Base-by-base conservation (phyloP, 2,113 vertebrate genomes). In the Protomyctophum bolini region DNA sequence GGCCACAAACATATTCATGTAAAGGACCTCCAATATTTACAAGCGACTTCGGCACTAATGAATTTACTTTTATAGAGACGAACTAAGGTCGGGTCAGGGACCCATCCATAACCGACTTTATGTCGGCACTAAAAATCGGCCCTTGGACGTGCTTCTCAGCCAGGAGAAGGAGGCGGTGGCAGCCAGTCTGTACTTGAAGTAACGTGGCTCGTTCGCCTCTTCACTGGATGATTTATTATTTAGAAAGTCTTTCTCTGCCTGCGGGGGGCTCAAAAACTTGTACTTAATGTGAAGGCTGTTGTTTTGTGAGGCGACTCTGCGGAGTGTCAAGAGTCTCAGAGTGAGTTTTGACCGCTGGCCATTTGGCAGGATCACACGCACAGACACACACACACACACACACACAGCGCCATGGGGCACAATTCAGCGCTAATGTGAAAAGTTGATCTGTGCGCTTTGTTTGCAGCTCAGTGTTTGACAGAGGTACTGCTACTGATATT, bases 131-230 rank as follows among this genome's bases (percentile, higher is more conserved):
- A n/a, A n/a, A n/a, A 49, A 56, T 67, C 51, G 10, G 66, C 60
- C 10, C 57, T 62, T 72, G 29, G 46, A 69, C 55, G 57, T 55
- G 67, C 49, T 57, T 58, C 45, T 29, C n/a, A 50, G 28, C 7
- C 51, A 63, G 48, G 56, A 7, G 58, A 33, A 7, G 8, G 1
- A 7, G 8, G 1, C 33, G 33, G 68, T 41, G 11, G 6, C 50
- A 60, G 60, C 10, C 59, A 29, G 50, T 61, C 46, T 55, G 57
- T 50, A 28, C 10, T 58, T 57, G 41, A 62, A 57, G 11, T 49
- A n/a, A 51, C 29, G 47, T 8, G 6, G 58, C 3, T 54, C 55
- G 4, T 63, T 63, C 6, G 14, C 2, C 14, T 60, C 15, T 14
- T 49, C 1, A 4, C 12, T 33, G 55, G 33, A 48, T 72, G 60